phyloP scores from a whole-genome alignment of 2,888 invertebrate genomes.

The Leptinotarsa peninsularis region DNA sequence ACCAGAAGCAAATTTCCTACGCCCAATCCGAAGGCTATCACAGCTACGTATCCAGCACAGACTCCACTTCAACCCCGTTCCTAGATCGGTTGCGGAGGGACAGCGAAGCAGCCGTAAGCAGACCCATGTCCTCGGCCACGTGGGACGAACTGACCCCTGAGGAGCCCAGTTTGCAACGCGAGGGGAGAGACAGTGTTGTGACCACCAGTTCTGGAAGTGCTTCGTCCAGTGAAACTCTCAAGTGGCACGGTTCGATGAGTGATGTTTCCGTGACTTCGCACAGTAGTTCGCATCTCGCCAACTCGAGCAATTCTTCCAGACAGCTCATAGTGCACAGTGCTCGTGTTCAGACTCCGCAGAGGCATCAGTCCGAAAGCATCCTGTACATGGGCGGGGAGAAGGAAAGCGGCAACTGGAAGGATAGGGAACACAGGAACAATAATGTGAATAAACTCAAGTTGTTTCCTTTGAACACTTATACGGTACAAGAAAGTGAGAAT shows the following conservation, averaged over 20 bases:
- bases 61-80: constrained; percentile 82
- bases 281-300: constrained; percentile 68
- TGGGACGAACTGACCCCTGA: constrained; percentile 64
- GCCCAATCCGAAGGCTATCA: constrained; percentile 85
- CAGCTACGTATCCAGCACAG: constrained; percentile 82
- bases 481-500: constrained; percentile 66
- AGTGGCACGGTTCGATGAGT: constrained; percentile 83
- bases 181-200: constrained; percentile 74
- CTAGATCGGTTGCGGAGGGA: constrained; percentile 77
- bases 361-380: constrained; percentile 83
- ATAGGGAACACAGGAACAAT: constrained; percentile 63
- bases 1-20: constrained; percentile 81
- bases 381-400: constrained; percentile 72
- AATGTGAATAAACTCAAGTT: constrained; percentile 71
- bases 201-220: constrained; percentile 73
- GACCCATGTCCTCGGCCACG: constrained; percentile 60
- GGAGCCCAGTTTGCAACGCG: constrained; percentile 51
- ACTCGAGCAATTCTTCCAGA: constrained; percentile 65
- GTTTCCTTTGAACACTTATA: constrained; percentile 79
- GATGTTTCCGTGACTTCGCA: constrained; percentile 76
- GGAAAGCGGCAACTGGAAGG: constrained; percentile 60
- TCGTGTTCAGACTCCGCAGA: constrained; percentile 80
- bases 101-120: constrained; percentile 69
- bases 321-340: constrained; percentile 83
- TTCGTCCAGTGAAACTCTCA: constrained; percentile 82